Percentiles rank a stretch among this genome's conserved stretches.
Conservation (phyloP, 2,888 invertebrate species). For the Lochmaea capreae region DNA sequence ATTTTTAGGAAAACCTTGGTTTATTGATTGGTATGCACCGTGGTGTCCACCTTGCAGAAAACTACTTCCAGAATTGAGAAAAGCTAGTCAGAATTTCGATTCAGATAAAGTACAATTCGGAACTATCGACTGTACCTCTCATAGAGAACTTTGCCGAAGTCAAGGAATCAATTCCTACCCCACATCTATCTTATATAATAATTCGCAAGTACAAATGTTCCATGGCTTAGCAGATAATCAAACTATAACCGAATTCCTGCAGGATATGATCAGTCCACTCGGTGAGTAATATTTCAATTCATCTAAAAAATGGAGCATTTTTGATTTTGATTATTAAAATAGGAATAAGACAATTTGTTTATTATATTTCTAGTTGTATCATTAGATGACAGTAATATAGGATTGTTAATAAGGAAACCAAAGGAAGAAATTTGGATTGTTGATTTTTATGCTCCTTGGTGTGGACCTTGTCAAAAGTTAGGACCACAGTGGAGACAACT, state of each 20-base stretch:
- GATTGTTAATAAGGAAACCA: slow-evolving; percentile 68
- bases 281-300: slow-evolving; percentile 59
- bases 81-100: slow-evolving; percentile 70
- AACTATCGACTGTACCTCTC: slow-evolving; percentile 77
- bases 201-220: slow-evolving; percentile 68
- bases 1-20: slow-evolving; percentile 68
- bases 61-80: slow-evolving; percentile 76
- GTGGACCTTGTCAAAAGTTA: slow-evolving; percentile 78
- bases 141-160: slow-evolving; percentile 70
- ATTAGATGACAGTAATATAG: slow-evolving; percentile 70
- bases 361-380: slow-evolving; percentile 66
- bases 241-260: slow-evolving; percentile 74
- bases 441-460: slow-evolving; percentile 82
- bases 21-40: slow-evolving; percentile 82
- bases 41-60: slow-evolving; percentile 83
- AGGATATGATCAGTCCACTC: slow-evolving; percentile 68
- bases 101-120: slow-evolving; percentile 69
- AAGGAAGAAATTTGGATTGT: slow-evolving; percentile 73
- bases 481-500: slow-evolving; percentile 76
- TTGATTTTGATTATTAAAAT: background rate
- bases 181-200: slow-evolving; percentile 76
- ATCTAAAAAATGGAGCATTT: background rate
- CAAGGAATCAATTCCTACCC: slow-evolving; percentile 75
- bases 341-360: background rate
- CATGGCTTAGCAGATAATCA: slow-evolving; percentile 71